phyloP scores from a whole-genome alignment of 2,797 vertebrate species.

The Neosilurus hyrtlii region DNA sequence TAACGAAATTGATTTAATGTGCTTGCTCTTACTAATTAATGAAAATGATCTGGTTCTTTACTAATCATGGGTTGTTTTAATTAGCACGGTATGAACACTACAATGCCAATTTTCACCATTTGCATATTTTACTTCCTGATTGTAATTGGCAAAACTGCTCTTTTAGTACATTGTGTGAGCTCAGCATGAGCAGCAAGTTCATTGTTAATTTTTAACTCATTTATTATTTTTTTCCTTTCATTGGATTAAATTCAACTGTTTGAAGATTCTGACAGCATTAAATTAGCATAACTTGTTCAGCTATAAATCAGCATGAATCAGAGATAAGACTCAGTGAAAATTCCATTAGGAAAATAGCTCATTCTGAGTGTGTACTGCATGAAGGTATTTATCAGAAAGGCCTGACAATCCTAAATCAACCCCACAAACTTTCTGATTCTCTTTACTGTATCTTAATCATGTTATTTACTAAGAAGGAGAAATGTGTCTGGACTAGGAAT shows the following conservation, averaged over 20 bases:
- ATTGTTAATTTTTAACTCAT: neutral
- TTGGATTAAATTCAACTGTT: constrained; percentile 1
- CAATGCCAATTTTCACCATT: constrained; percentile 25
- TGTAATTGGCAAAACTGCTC: constrained; percentile 44
- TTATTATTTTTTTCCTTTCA: constrained; percentile 39
- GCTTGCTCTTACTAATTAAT: constrained; percentile 43
- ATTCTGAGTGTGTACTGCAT: neutral
- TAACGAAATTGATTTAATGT: constrained; percentile 38
- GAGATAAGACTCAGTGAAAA: neutral
- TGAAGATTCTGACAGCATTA: constrained; percentile 2
- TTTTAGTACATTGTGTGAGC: constrained; percentile 6
- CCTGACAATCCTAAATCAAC: neutral
- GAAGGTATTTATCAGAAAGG: neutral
- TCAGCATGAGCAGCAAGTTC: constrained; percentile 24
- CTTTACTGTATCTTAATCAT: neutral
- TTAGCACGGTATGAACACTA: constrained; percentile 43
- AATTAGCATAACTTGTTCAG: neutral
- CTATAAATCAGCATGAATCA: neutral
- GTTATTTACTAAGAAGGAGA: too few species aligned
- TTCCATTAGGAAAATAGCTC: neutral
- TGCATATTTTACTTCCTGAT: constrained; percentile 31
- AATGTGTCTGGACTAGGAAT: too few species aligned
- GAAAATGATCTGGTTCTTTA: constrained; percentile 39
- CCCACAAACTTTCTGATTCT: neutral
- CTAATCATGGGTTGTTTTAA: constrained; percentile 49